Evolutionary conservation across 2,797 vertebrate species (phyloP).

Genomic region (Typhlichthys subterraneus): DNA sequence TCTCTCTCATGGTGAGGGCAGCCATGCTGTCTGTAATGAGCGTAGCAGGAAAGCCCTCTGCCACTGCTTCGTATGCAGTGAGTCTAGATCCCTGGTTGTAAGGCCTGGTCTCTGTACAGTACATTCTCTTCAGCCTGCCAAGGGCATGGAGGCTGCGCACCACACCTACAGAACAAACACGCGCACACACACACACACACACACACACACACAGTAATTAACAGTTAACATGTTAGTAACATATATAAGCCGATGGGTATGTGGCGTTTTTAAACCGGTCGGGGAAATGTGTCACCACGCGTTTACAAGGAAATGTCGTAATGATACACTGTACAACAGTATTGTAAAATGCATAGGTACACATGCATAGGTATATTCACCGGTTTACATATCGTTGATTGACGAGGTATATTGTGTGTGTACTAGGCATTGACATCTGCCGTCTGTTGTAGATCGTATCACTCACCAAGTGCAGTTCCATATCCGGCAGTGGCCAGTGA

Average conservation of each 20-base stretch:
- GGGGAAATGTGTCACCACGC: no score
- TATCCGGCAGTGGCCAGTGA: constrained; percentile 91
- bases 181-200: background rate
- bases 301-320: no score
- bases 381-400: no score
- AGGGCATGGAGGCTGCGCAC: constrained; percentile 84
- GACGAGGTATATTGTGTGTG: no score
- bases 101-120: constrained; percentile 91
- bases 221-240: constrained; percentile 6
- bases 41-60: constrained; percentile 86
- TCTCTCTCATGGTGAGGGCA: constrained; percentile 84
- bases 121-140: constrained; percentile 81
- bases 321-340: no score
- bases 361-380: no score
- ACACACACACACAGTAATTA: constrained; percentile 1
- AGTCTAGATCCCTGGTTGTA: constrained; percentile 92
- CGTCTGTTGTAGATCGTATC: background rate
- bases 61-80: constrained; percentile 88
- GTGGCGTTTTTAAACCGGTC: no score
- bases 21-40: constrained; percentile 92
- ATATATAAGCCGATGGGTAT: background rate
- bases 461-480: constrained; percentile 89
- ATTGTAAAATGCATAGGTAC: no score
- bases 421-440: no score
- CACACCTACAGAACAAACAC: constrained; percentile 75